A percentile compares a stretch with the other conserved stretches of the same genome.
phyloP scores from a whole-genome alignment of 2,888 invertebrate genomes.

The Brachynemurus nebulosus region DNA sequence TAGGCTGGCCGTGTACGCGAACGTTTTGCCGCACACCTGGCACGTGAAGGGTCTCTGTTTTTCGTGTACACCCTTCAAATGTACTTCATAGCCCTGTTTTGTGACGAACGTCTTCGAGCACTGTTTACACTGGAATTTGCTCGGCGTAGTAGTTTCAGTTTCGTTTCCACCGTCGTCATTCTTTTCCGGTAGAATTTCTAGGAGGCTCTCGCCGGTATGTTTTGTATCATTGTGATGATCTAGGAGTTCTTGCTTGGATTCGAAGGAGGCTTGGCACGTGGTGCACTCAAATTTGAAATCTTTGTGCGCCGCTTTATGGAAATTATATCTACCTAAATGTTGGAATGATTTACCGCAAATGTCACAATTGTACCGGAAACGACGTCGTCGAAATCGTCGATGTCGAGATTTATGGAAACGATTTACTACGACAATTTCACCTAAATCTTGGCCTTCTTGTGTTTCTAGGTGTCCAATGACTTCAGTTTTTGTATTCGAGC shows the following conservation, averaged over 20 bases:
- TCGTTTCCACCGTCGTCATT: not conserved
- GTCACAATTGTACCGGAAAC: conserved; percentile 35
- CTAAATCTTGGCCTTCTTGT: conserved; percentile 41
- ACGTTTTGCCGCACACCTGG: conserved; percentile 41
- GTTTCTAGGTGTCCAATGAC: conserved; percentile 54
- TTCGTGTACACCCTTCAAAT: conserved; percentile 43
- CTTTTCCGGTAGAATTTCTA: conserved; percentile 28
- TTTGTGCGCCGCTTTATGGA: conserved; percentile 47
- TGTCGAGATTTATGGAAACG: conserved; percentile 30
- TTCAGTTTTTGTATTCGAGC: conserved; percentile 28
- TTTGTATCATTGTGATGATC: conserved; percentile 40
- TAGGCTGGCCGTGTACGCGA: conserved; percentile 46
- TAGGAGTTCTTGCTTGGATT: conserved; percentile 35
- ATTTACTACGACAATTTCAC: conserved; percentile 47
- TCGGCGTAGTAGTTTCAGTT: not conserved
- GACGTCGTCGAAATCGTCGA: conserved; percentile 13
- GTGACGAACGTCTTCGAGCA: conserved; percentile 46
- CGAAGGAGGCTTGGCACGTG: conserved; percentile 35
- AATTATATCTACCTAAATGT: conserved; percentile 33
- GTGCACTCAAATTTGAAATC: conserved; percentile 44
- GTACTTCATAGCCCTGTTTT: conserved; percentile 44
- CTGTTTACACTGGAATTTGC: conserved; percentile 35
- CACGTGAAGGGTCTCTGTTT: conserved; percentile 44
- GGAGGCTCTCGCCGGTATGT: conserved; percentile 38
- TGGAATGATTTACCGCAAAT: conserved; percentile 37